phyloP scores from a whole-genome alignment of 2,113 vertebrate species.

The Scartelaos histophorus region DNA sequence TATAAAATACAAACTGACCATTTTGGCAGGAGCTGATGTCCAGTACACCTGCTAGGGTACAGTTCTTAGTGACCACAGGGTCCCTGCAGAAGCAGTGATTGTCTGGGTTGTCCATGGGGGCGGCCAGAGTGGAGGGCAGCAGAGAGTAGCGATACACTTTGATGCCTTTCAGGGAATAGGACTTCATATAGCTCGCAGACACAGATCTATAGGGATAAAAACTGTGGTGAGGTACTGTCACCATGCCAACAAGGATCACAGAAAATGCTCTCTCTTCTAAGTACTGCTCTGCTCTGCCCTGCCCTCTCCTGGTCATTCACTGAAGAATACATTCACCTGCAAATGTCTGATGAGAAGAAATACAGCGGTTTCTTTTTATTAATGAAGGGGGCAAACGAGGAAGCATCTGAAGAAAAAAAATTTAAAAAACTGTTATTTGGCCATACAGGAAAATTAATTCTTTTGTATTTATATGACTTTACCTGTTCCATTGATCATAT shows the following conservation, averaged over 20 bases:
- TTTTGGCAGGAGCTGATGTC: constrained; percentile 82
- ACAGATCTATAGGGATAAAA: constrained; percentile 80
- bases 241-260: background rate
- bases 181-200: constrained; percentile 75
- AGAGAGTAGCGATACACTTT: constrained; percentile 84
- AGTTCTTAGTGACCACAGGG: constrained; percentile 70
- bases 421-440: background rate
- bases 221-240: background rate
- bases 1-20: constrained; percentile 61
- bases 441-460: background rate
- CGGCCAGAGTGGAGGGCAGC: constrained; percentile 79
- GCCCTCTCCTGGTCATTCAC: constrained; percentile 56
- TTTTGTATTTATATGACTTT: background rate
- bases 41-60: constrained; percentile 82
- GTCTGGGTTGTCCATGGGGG: constrained; percentile 78
- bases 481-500: constrained; percentile 97
- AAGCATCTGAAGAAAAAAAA: constrained; percentile 79
- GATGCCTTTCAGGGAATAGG: constrained; percentile 82
- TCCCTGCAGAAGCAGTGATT: constrained; percentile 88
- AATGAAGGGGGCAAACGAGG: constrained; percentile 89
- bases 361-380: constrained; percentile 74
- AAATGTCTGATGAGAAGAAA: constrained; percentile 94
- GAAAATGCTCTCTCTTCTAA: background rate
- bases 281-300: constrained; percentile 26
- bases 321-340: constrained; percentile 79